Conservation (phyloP, 2,888 invertebrate genomes). For the Pachydiplax longipennis region DNA sequence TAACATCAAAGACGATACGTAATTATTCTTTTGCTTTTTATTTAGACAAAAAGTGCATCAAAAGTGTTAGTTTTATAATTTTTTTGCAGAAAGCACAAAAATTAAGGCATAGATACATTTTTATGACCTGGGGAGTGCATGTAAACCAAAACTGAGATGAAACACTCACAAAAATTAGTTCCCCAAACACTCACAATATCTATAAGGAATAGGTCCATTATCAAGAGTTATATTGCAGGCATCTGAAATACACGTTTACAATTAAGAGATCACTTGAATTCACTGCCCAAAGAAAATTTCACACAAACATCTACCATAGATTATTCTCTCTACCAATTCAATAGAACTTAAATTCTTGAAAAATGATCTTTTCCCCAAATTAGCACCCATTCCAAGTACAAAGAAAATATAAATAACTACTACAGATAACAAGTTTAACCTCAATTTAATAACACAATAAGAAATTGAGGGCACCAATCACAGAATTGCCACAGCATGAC, state of each 20-base stretch:
- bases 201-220: neutral
- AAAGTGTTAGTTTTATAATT: slow-evolving; percentile 34
- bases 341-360: neutral
- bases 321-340: neutral
- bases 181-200: neutral
- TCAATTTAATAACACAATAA: neutral
- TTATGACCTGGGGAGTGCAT: neutral
- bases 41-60: slow-evolving; percentile 32
- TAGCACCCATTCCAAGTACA: slow-evolving; percentile 39
- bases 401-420: slow-evolving; percentile 28
- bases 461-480: slow-evolving; percentile 35
- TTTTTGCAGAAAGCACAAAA: slow-evolving; percentile 32
- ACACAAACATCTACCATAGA: neutral
- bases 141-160: neutral
- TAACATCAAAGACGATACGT: slow-evolving; percentile 8
- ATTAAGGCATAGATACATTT: neutral
- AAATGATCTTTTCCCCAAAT: neutral
- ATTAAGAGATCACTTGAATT: neutral
- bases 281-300: neutral
- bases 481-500: neutral
- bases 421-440: slow-evolving; percentile 24
- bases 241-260: neutral
- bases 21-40: slow-evolving; percentile 20
- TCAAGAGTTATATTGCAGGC: neutral
- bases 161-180: slow-evolving; percentile 1